A percentile compares a stretch with the other conserved stretches of the same genome.
Evolutionary conservation across 2,797 vertebrate species (phyloP).

Genomic region (Pseudotriccus pelzelni): DNA sequence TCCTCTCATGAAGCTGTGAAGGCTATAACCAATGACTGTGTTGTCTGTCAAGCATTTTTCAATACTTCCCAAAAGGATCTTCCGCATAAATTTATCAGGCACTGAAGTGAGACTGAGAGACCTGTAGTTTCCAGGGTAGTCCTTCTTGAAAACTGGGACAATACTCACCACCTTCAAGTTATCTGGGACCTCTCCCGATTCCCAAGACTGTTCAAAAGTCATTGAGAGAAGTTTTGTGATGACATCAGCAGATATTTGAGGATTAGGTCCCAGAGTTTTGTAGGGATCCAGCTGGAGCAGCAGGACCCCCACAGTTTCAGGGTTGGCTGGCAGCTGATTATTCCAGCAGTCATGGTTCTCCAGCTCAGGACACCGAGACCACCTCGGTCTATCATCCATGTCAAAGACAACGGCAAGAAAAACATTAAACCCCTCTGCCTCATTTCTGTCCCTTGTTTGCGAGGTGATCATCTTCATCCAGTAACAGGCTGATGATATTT

Average conservation of each 20-base stretch:
- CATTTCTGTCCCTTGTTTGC: neutral
- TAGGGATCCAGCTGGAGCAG: neutral
- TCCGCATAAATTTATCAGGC: neutral
- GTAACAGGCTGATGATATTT: neutral
- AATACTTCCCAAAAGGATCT: neutral
- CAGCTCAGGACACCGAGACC: neutral
- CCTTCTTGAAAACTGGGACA: neutral
- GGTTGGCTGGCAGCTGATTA: neutral
- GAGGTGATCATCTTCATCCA: neutral
- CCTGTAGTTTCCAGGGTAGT: neutral
- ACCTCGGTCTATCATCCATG: neutral
- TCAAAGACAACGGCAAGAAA: neutral
- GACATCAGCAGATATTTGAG: neutral
- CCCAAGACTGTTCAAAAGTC: neutral
- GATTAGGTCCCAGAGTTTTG: neutral
- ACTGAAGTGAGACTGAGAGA: neutral
- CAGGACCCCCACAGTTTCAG: neutral
- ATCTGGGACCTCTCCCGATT: neutral
- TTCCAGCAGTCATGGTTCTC: neutral
- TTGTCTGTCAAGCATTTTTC: neutral
- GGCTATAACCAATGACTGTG: neutral
- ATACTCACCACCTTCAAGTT: neutral
- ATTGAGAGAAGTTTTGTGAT: neutral
- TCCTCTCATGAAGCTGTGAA: neutral
- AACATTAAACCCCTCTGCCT: neutral